A percentile compares a stretch with the other conserved stretches of the same genome.
Conservation (phyloP, 2,888 invertebrate genomes). For the Epistrophe grossulariae region DNA sequence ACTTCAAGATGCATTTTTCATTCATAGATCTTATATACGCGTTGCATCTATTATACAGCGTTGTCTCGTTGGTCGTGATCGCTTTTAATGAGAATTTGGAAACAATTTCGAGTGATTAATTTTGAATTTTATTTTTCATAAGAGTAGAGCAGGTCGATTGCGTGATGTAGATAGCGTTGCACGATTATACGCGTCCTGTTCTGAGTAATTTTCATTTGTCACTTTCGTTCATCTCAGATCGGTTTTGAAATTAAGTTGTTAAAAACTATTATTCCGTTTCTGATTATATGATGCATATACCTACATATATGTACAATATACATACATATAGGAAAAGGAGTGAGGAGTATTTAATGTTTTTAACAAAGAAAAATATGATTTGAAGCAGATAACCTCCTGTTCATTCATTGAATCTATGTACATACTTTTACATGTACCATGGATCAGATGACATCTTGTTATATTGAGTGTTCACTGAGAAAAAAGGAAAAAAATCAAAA, state of each 20-base stretch:
- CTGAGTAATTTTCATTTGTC: conserved; percentile 46
- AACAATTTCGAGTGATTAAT: conserved; percentile 42
- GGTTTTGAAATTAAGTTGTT: conserved; percentile 28
- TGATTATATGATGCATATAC: too few relatives aligned
- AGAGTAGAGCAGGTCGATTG: conserved; percentile 63
- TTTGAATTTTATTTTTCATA: conserved; percentile 39
- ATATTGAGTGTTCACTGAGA: too few relatives aligned
- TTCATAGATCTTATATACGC: conserved; percentile 53
- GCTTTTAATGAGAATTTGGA: conserved; percentile 72
- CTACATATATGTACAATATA: too few relatives aligned
- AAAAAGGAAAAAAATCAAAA: too few relatives aligned
- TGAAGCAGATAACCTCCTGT: too few relatives aligned
- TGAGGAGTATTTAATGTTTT: neutral
- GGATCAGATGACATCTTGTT: too few relatives aligned
- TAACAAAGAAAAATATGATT: too few relatives aligned
- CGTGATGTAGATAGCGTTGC: conserved; percentile 59
- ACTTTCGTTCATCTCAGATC: conserved; percentile 39
- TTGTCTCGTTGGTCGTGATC: conserved; percentile 40
- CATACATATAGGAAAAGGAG: neutral
- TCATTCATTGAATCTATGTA: too few relatives aligned
- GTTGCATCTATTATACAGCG: neutral
- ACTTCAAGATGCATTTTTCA: conserved; percentile 57
- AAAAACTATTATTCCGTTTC: neutral
- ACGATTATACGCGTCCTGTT: conserved; percentile 50
- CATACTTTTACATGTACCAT: too few relatives aligned